These are phyloP conservation scores for Cryptotermes secundus DNA, from an alignment of 1,140 invertebrate genomes.

Conservation along the genomic window DNA sequence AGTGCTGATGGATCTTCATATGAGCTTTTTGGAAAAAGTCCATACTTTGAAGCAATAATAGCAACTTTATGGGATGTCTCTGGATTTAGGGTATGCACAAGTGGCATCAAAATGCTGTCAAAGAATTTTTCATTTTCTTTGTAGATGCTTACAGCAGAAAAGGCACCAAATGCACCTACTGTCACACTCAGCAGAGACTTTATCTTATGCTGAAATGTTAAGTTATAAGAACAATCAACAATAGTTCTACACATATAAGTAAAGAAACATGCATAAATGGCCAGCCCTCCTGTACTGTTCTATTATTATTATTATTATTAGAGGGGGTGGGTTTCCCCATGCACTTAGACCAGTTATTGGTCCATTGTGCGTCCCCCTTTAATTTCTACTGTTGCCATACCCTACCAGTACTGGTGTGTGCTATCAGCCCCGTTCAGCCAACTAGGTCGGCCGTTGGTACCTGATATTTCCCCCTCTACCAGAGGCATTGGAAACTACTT, in stretches of 20 bases:
- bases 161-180: conserved; percentile 59
- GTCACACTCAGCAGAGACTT: conserved; percentile 52
- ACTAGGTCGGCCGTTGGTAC: no score
- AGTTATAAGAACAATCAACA: neutral
- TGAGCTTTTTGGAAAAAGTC: conserved; percentile 61
- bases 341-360: no score
- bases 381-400: no score
- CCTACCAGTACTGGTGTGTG: no score
- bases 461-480: no score
- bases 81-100: conserved; percentile 64
- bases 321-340: no score
- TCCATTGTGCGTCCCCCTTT: no score
- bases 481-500: no score
- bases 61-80: conserved; percentile 80
- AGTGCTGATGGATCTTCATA: conserved; percentile 61
- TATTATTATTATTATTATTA: no score
- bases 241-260: no score
- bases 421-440: no score
- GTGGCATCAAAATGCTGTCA: conserved; percentile 67
- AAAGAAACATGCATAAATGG: neutral
- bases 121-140: conserved; percentile 79
- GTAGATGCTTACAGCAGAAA: conserved; percentile 62
- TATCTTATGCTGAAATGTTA: conserved; percentile 57
- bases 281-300: no score
- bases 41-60: conserved; percentile 71